Evolutionary conservation across 2,888 invertebrate genomes (phyloP), one percentile per base, ranked within the genome.

Genomic region (Lysandra coridon): DNA sequence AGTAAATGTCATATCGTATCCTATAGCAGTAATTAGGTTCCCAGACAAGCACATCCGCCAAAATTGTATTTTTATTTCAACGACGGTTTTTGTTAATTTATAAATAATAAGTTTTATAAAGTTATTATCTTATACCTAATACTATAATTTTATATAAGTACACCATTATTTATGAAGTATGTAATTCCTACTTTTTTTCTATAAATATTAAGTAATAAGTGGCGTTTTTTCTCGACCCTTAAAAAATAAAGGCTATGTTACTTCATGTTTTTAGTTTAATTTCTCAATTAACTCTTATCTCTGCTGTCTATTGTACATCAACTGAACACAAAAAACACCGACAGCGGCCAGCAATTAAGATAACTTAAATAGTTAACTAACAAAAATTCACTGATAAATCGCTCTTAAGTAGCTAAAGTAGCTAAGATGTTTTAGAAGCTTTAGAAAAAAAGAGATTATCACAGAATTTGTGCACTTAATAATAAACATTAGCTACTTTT

Each of bases 271-370:
- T 74, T n/a, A 74, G 40, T n/a, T 74, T 74, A 74, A 74, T 74
- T 74, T 40, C 40, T 74, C n/a, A 74, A 74, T 74, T 40, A 44
- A 44, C 74, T 74, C 74, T 74, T 74, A 74, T 74, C 74, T 2
- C 2, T 23, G 44, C n/a, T 69, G 69, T 69, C 69, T 69, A 74
- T 44, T 74, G 44, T 74, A 44, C 74, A 74, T 74, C 74, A 44
- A 74, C 44, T 23, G 44, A 44, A 14, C 69, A 33, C 69, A 33
- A 37, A 33, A 64, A 74, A 74, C 74, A 44, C 44, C 74, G 74
- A 74, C 44, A 14, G 12, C 33, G 69, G 69, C 44, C 17, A 44
- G 23, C 74, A n/a, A 74, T 74, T 74, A 74, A 74, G 74, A 74
- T 74, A 74, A 74, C 74, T 17, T 7, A 37, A 69, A 37, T 37